Evolutionary conservation across 2,888 invertebrate genomes (phyloP), one percentile per base, ranked within the genome.

Genomic region (Cyclophora punctaria): DNA sequence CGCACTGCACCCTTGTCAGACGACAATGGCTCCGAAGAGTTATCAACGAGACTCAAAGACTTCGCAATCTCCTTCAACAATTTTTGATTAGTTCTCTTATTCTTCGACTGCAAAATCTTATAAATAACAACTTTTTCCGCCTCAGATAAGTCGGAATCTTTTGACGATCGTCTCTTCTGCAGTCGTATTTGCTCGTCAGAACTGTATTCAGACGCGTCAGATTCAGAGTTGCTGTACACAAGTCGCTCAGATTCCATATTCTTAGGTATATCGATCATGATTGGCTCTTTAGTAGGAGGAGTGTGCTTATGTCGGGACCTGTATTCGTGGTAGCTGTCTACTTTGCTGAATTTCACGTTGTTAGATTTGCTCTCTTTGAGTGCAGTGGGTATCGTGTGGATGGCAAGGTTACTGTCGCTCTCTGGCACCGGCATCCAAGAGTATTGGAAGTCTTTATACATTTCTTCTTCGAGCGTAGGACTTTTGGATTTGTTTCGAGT

Each of bases 391-490:
- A 87, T 78, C 2, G 83, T 76, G 55, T 87, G 88, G 6, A 85
- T 71, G 5, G 79, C 80, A 1, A 85, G 71, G 48, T 71, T 80
- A 2, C 69, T 67, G 48, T 86, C 85, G 46, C 78, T 67, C n/a
- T 87, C 87, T 0, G 87, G 88, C 1, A 86, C 82, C 3, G 87
- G 87, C 83, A 87, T 80, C 87, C 87, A 88, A 5, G 87, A 84
- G 55, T 87, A 88, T 57, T 83, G 75, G 45, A 80, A 75, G 53
- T 83, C 77, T 49, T 66, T 68, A 34, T 71, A 66, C 33, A 66
- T 59, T 4, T 53, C 61, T 4, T 35, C 52, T 52, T 59, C 67
- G 20, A 20, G 20, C 2, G 56, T 42, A 43, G 79, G 76, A 5
- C 78, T 74, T 56, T 66, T 72, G 2, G 76, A 69, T 52, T 63